Base-by-base conservation (phyloP, 1,140 invertebrate genomes). In the Hycleus cichorii region DNA sequence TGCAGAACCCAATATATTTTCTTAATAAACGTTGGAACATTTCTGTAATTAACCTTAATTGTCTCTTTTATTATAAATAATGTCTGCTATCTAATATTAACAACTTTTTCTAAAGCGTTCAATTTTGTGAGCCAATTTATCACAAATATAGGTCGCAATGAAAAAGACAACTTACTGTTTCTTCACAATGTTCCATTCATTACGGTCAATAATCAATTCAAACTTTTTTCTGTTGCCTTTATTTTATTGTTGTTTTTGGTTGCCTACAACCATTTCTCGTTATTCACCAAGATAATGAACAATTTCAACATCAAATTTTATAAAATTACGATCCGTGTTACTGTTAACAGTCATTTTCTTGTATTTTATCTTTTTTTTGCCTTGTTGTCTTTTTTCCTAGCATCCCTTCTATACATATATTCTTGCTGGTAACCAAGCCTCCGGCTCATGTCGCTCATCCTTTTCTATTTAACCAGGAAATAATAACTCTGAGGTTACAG, bases 401-500 rank as follows among this genome's bases (percentile, higher is more conserved):
- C 27, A 38, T 46, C 45, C 32, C 11, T n/a, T 24, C 49, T 27
- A 52, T 18, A 32, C 1, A 32, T 18, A 32, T 32, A 32, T 7
- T 32, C 2, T 32, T 32, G 32, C 49, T 43, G 50, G 50, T 52
- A 52, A 18, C 18, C 18, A 18, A 27, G 50, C 51, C 51, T 53
- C 40, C 5, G 43, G 51, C 51, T 52, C 45, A 52, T 52, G 40
- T 52, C 50, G 42, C 46, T 32, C 32, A 5, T 7, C 3, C 40
- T 46, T 53, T 52, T 53, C 46, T 53, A 53, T 53, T 53, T 53
- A 53, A 53, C 51, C 51, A 53, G 42, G 51, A 53, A 53, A 53
- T 53, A 46, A 53, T 53, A 53, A 53, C 51, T 53, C 51, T 26
- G 42, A 10, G 49, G 51, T 45, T 53, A 53, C 39, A 53, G 51